Percentiles rank a stretch among this genome's conserved stretches.
Evolutionary conservation across 2,888 invertebrate genomes (phyloP).

Genomic region (Galeopsomyia nigrocyanea): DNA sequence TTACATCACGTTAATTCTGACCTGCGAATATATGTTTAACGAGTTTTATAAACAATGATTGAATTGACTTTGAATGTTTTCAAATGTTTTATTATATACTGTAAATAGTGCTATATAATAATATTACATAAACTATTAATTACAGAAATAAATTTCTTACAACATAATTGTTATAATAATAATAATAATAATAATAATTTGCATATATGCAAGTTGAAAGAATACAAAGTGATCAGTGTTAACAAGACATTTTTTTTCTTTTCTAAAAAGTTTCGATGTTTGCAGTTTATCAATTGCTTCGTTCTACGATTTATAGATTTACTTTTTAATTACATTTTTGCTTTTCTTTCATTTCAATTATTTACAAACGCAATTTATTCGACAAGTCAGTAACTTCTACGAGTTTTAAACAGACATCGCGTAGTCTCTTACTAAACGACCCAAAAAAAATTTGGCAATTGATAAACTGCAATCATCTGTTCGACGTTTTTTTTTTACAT

Average conservation of each 20-base stretch:
- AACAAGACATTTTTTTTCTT: constrained; percentile 34
- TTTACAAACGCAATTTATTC: not conserved
- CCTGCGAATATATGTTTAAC: too few species aligned
- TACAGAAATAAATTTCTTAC: constrained; percentile 42
- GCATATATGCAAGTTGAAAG: constrained; percentile 29
- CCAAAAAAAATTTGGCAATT: constrained; percentile 2
- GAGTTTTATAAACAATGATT: too few species aligned
- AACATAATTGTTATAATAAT: constrained; percentile 36
- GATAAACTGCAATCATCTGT: constrained; percentile 18
- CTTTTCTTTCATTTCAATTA: not conserved
- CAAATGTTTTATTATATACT: constrained; percentile 40
- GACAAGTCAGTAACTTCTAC: not conserved
- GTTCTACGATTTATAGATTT: constrained; percentile 2
- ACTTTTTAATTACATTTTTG: not conserved
- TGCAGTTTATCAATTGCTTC: constrained; percentile 12
- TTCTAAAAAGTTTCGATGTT: not conserved
- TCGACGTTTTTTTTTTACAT: constrained; percentile 22
- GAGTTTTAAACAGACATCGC: not conserved
- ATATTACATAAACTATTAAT: constrained; percentile 43
- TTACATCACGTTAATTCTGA: not conserved
- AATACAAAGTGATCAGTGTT: constrained; percentile 35
- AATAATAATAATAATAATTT: too few species aligned
- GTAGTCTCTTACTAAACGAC: not conserved
- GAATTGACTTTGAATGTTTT: constrained; percentile 35
- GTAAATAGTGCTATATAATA: constrained; percentile 28